phyloP scores from a whole-genome alignment of 1,140 invertebrate species.

The Drosophila parvula region DNA sequence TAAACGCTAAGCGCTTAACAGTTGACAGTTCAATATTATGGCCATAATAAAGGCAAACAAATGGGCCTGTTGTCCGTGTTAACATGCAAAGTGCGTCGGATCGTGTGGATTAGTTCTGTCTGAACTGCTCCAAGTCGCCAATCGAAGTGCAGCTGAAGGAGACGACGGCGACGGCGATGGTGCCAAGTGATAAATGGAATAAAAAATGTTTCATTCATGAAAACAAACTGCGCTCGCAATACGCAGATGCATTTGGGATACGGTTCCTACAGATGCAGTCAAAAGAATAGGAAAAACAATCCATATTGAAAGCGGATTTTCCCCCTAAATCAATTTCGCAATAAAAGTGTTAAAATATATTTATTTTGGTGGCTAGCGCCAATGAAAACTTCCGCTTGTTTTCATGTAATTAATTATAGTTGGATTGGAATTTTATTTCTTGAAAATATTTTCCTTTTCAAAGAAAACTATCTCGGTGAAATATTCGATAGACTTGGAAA shows the following conservation, averaged over 20 bases:
- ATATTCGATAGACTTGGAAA: constrained; percentile 9
- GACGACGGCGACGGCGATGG: constrained; percentile 24
- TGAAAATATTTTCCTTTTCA: background rate
- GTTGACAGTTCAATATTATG: constrained; percentile 11
- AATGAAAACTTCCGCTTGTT: background rate
- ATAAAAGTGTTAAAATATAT: background rate
- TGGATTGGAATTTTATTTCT: background rate
- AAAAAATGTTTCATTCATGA: constrained; percentile 76
- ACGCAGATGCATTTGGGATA: constrained; percentile 38
- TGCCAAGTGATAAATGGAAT: constrained; percentile 65
- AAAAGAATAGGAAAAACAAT: constrained; percentile 7
- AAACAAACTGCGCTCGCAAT: constrained; percentile 42
- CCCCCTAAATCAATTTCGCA: background rate
- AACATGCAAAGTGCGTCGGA: constrained; percentile 27
- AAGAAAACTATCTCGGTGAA: constrained; percentile 8
- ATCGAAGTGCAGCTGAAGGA: constrained; percentile 56
- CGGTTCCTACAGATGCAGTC: constrained; percentile 23
- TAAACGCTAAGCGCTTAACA: constrained; percentile 23
- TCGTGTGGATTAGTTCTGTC: constrained; percentile 12
- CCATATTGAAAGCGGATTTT: background rate
- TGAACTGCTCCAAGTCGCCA: constrained; percentile 17
- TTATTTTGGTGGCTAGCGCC: background rate
- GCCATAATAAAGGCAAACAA: constrained; percentile 29
- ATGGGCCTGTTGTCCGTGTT: constrained; percentile 38
- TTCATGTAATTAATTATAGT: constrained; percentile 13